Base-by-base conservation (phyloP, 2,888 invertebrate species). In the Drosophila helvetica region DNA sequence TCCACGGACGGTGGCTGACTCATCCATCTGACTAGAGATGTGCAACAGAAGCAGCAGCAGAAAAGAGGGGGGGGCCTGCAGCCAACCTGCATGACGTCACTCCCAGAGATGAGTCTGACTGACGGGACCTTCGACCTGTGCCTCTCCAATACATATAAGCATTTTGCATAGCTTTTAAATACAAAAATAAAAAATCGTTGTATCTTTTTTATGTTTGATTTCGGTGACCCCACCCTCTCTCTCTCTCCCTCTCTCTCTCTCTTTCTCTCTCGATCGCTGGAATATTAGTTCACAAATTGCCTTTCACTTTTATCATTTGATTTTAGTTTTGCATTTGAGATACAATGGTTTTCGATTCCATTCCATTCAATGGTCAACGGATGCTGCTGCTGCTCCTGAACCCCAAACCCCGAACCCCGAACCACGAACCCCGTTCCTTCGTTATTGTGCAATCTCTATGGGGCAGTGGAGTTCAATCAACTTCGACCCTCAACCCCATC, bases 291-390 rank as follows among this genome's bases (percentile, higher is more conserved):
- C 69, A 69, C 69, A 69, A 71, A 70, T 71, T 61, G 47, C 72
- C 70, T 70, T 70, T 70, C 72, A 71, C 70, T 70, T 70, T 71
- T 68, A 59, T 52, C 66, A 61, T 47, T 25, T 50, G 54, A 55
- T 50, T 33, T 33, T 0, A 12, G 33, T 33, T 33, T 33, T 33
- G 33, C 33, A 33, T 33, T 33, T 15, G 33, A 48, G 50, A 5
- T 60, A 38, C 47, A 62, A 62, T 61, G 48, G 59, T 27, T 8
- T 1, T 27, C 27, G 27, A 38, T 60, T 43, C 19, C 45, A 18
- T 25, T 22, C 30, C 22, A 19, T 18, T 58, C 38, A 61, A 25
- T 61, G 54, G 61, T 15, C 25, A 50, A 27, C 50, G 25, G 27
- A n/a, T n/a, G n/a, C 15, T 17, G 15, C 27, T n/a, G 12, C 33